These are phyloP conservation scores for Lasioglossum lativentre DNA, from an alignment of 2,888 invertebrate genomes.

Conservation along the genomic window DNA sequence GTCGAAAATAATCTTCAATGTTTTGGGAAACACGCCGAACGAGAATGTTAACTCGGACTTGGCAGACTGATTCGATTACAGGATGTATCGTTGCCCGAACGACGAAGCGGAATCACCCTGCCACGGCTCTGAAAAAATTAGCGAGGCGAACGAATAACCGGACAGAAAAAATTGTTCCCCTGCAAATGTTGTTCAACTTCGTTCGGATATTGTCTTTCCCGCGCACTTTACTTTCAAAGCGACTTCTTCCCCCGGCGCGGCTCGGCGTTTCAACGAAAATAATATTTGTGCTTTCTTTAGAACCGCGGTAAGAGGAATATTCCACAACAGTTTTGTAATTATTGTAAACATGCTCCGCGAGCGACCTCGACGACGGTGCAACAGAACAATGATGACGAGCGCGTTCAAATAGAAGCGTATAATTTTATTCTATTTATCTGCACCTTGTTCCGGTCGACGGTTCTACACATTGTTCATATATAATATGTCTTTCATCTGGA, in stretches of 20 bases:
- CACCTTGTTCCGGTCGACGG: neutral
- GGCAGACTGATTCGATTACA: neutral
- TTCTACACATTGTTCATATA: neutral
- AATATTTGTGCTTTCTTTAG: neutral
- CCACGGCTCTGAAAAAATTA: neutral
- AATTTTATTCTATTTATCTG: neutral
- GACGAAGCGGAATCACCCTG: constrained; percentile 4
- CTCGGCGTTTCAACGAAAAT: neutral
- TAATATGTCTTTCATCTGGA: neutral
- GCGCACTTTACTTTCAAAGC: neutral
- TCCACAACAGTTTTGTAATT: constrained; percentile 3
- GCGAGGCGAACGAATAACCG: constrained; percentile 8
- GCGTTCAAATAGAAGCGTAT: neutral
- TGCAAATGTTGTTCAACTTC: constrained; percentile 1
- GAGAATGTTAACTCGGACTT: neutral
- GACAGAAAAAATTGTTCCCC: neutral
- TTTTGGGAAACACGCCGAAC: neutral
- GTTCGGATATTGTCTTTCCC: neutral
- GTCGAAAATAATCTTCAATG: neutral
- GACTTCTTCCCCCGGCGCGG: neutral
- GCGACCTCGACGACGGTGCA: neutral
- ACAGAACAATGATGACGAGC: neutral
- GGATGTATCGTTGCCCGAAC: neutral
- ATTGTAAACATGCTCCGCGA: neutral
- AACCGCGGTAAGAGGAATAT: neutral